These are phyloP conservation scores for Amblyjoppa fuscipennis DNA, from an alignment of 2,888 invertebrate species.

Conservation along the genomic window DNA sequence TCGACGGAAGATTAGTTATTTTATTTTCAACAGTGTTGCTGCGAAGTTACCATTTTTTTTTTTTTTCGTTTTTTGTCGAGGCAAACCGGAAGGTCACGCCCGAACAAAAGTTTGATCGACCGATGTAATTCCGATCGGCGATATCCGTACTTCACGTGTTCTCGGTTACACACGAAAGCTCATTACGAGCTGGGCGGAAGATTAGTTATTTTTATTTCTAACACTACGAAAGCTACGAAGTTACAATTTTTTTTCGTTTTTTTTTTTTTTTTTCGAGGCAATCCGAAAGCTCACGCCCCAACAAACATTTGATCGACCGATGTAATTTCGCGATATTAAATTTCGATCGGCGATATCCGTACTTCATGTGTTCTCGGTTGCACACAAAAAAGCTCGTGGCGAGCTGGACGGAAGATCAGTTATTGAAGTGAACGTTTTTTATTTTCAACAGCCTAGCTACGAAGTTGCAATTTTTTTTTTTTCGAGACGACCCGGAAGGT, in stretches of 20 bases:
- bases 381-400: too few relatives aligned
- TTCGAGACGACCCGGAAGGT: background rate
- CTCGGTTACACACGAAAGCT: too few relatives aligned
- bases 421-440: too few relatives aligned
- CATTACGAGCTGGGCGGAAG: background rate
- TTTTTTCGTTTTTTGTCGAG: too few relatives aligned
- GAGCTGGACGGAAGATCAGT: too few relatives aligned
- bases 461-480: too few relatives aligned
- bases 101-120: background rate
- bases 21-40: background rate
- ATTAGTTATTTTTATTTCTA: constrained; percentile 11
- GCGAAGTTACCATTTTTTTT: background rate
- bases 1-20: constrained; percentile 5
- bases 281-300: background rate
- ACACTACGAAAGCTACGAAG: too few relatives aligned
- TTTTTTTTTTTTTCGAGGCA: background rate
- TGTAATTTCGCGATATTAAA: constrained; percentile 19
- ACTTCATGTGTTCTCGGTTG: too few relatives aligned
- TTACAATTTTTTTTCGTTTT: background rate
- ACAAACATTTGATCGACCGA: background rate
- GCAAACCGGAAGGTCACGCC: background rate
- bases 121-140: too few relatives aligned
- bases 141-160: too few relatives aligned
- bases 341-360: constrained; percentile 25
- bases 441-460: too few relatives aligned